Conservation (phyloP, 2,797 vertebrate genomes). For the Muscicapa comitata region DNA sequence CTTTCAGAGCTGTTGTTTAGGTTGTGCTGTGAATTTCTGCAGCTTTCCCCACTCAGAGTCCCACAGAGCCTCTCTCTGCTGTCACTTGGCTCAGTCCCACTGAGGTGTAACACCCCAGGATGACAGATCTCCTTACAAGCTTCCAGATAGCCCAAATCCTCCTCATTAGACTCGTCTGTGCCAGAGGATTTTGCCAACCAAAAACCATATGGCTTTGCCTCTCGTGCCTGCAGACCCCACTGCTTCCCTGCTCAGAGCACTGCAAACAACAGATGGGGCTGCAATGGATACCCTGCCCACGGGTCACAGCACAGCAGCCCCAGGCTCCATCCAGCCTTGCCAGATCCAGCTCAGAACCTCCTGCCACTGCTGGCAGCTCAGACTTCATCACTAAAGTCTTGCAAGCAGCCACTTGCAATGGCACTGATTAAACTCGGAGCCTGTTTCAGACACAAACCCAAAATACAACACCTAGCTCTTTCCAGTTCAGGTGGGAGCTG, state of each 20-base stretch:
- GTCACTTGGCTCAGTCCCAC: not conserved
- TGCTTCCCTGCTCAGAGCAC: not conserved
- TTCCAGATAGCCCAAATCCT: not conserved
- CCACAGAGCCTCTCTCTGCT: not conserved
- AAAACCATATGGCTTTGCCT: not conserved
- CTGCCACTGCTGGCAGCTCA: not conserved
- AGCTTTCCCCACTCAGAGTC: not conserved
- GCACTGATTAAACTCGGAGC: not conserved
- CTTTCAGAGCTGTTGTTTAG: not conserved
- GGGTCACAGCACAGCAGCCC: not conserved
- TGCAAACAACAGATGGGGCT: not conserved
- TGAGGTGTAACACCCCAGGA: not conserved
- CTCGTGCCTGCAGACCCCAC: not conserved
- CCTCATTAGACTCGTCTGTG: not conserved
- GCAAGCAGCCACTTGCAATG: not conserved
- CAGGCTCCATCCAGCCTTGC: not conserved
- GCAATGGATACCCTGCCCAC: not conserved
- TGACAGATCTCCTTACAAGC: not conserved
- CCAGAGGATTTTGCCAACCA: not conserved
- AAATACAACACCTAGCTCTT: not conserved
- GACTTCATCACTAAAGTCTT: fast-evolving
- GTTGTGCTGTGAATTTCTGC: not conserved
- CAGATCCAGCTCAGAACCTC: not conserved
- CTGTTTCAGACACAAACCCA: not conserved
- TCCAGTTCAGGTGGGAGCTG: not conserved